These are phyloP conservation scores for Conus betulinus DNA, from an alignment of 1,140 invertebrate genomes.

Conservation along the genomic window DNA sequence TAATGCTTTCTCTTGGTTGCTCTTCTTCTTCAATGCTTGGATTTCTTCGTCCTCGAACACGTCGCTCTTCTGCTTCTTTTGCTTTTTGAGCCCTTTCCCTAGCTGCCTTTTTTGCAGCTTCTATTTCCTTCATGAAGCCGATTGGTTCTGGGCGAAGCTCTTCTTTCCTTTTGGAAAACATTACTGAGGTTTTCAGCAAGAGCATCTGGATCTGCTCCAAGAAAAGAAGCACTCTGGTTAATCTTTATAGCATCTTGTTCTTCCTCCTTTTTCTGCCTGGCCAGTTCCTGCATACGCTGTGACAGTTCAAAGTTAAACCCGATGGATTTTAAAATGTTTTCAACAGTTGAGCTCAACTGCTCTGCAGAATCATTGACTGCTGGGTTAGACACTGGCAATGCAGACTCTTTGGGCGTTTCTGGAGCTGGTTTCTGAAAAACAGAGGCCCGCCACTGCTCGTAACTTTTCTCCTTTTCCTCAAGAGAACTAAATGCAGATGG, in stretches of 20 bases:
- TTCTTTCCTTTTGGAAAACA: conserved; percentile 38
- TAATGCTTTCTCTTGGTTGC: background rate
- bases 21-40: background rate
- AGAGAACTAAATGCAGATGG: conserved; percentile 22
- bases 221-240: conserved; percentile 68
- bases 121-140: conserved; percentile 29
- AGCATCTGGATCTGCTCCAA: conserved; percentile 58
- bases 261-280: conserved; percentile 58
- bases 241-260: conserved; percentile 54
- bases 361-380: conserved; percentile 42
- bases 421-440: conserved; percentile 4
- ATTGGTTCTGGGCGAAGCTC: background rate
- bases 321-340: conserved; percentile 74
- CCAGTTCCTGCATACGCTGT: conserved; percentile 73
- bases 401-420: conserved; percentile 23
- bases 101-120: conserved; percentile 36
- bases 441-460: conserved; percentile 45
- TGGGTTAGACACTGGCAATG: conserved; percentile 1
- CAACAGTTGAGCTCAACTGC: conserved; percentile 69
- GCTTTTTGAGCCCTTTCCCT: conserved; percentile 34
- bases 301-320: conserved; percentile 75
- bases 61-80: conserved; percentile 38
- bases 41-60: background rate
- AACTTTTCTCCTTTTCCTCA: conserved; percentile 46
- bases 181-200: conserved; percentile 43